Conservation (phyloP, 2,797 vertebrate species). For the Oreortyx pictus region DNA sequence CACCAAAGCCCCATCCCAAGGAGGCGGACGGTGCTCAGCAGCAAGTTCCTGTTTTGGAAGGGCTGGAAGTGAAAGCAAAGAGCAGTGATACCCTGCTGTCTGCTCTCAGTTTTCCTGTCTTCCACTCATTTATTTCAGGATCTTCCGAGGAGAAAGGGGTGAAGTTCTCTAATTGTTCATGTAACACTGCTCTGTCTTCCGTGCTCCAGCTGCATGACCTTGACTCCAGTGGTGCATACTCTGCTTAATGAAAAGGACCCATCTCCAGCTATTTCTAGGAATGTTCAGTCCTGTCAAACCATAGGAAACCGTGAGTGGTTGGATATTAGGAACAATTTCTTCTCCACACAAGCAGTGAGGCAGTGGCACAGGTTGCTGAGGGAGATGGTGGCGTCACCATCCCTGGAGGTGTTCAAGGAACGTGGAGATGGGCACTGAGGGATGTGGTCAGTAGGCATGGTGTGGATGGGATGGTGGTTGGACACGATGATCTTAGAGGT, state of each 20-base stretch:
- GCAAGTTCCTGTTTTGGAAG: background rate
- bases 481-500: no score
- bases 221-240: background rate
- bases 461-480: no score
- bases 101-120: background rate
- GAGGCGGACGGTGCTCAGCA: background rate
- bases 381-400: no score
- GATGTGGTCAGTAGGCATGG: no score
- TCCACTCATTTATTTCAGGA: background rate
- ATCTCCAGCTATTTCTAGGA: constrained; percentile 37
- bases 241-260: constrained; percentile 5
- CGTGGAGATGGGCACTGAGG: no score
- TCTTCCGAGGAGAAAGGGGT: background rate
- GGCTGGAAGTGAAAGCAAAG: background rate
- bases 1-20: background rate
- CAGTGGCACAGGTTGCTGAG: no score
- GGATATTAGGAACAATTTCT: no score
- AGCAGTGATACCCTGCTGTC: background rate
- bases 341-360: no score
- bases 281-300: background rate
- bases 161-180: background rate
- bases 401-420: no score
- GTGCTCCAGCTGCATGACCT: background rate
- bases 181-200: background rate
- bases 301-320: constrained; percentile 10